Evolutionary conservation across 1,140 invertebrate species (phyloP), one percentile per base, ranked within the genome.

Genomic region (Brachionus plicatilis): DNA sequence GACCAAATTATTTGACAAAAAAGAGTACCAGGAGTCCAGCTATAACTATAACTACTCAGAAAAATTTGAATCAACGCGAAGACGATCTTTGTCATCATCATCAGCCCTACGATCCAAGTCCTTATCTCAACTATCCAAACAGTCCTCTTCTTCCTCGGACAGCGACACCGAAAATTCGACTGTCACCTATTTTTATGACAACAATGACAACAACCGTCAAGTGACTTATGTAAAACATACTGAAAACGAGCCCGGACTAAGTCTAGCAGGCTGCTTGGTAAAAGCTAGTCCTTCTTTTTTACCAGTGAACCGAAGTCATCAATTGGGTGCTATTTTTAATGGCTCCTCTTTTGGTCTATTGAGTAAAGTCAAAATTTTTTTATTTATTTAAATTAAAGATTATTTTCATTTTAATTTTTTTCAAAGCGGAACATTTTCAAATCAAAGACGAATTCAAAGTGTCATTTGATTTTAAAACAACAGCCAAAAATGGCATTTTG

Each of bases 381-480:
- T 65, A 0, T 17, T 12, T 14, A 11, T 27, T 65, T 20, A 60
- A 4, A 56, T 53, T 24, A 41, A 27, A 11, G 0, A 56, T 1
- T 56, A 17, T 56, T n/a, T 41, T 29, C 41, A 33, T 37, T 12
- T 65, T 45, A 14, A 29, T 82, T 24, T 12, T 47, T 9, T 24
- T 20, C 14, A 37, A 76, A 82, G 79, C 53, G 11, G 53, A 82
- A 33, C 79, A 82, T 41, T 82, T 82, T 29, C 33, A n/a, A 17
- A 68, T 82, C 12, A 60, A 68, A 60, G 79, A 82, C 29, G 14
- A 43, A 5, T 82, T 82, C 27, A 82, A 82, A 45, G 29, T 82
- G 0, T 82, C 79, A 29, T 82, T 82, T 68, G 65, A 82, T 60
- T 82, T 82, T 29, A 60, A 68, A 41, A 82, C 79, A 65, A 24